phyloP scores from a whole-genome alignment of 2,888 invertebrate genomes.

The Dicyrtomina minuta region DNA sequence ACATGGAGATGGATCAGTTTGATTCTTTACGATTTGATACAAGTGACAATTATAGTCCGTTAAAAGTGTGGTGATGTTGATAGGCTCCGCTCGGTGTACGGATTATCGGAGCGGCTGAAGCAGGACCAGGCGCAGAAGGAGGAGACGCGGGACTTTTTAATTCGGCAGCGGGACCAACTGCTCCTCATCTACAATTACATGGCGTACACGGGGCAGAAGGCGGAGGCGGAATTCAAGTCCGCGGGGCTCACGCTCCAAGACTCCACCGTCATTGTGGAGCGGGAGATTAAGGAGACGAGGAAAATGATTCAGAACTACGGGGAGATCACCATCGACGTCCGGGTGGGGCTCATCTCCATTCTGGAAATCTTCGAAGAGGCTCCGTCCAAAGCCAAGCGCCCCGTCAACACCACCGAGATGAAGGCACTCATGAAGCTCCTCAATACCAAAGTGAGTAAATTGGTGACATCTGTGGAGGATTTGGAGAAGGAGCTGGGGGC shows the following conservation, averaged over 20 bases:
- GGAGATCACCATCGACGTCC: constrained; percentile 38
- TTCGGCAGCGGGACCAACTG: constrained; percentile 17
- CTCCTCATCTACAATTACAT: neutral
- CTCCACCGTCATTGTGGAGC: neutral
- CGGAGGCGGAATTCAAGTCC: neutral
- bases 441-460: constrained; percentile 29
- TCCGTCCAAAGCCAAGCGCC: constrained; percentile 31
- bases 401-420: constrained; percentile 3
- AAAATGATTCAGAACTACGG: constrained; percentile 42
- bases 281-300: constrained; percentile 30
- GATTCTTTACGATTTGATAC: too few species aligned
- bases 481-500: constrained; percentile 12
- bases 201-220: neutral
- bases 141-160: constrained; percentile 41
- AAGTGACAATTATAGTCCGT: too few species aligned
- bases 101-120: constrained; percentile 20
- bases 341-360: constrained; percentile 43
- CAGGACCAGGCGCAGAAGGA: constrained; percentile 45
- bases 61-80: too few species aligned
- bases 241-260: neutral
- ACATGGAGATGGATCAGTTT: too few species aligned
- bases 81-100: too few species aligned
- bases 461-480: constrained; percentile 32
- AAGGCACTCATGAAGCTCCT: constrained; percentile 33
- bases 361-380: constrained; percentile 38